phyloP scores from a whole-genome alignment of 2,113 vertebrate species.

The Pseudopipra pipra region DNA sequence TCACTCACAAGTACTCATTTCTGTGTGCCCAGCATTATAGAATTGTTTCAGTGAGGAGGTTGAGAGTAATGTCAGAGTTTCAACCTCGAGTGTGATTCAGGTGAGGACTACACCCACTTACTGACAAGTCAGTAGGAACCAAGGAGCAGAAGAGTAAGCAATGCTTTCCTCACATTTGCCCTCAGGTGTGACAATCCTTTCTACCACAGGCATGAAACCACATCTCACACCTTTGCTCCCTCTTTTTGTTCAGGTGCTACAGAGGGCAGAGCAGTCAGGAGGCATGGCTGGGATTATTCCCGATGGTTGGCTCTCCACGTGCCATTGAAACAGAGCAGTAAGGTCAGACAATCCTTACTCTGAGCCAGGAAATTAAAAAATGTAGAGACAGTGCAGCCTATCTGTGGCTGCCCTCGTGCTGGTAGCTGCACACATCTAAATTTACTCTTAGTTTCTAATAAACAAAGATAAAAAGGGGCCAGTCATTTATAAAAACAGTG shows the following conservation, averaged over 20 bases:
- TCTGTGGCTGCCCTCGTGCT: too few species aligned
- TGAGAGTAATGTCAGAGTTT: neutral
- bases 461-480: neutral
- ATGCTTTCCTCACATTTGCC: neutral
- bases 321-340: neutral
- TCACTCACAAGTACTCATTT: neutral
- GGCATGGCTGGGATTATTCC: neutral
- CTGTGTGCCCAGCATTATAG: neutral
- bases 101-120: neutral
- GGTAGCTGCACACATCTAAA: neutral
- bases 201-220: neutral
- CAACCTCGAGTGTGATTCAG: neutral
- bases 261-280: neutral
- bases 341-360: neutral
- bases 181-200: neutral
- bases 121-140: neutral
- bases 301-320: accelerated
- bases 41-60: neutral
- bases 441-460: neutral
- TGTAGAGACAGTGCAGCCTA: neutral
- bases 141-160: neutral
- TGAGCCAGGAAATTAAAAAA: neutral
- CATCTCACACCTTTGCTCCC: neutral
- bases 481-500: neutral
- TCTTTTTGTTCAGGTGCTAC: neutral